A percentile compares a stretch with the other conserved stretches of the same genome.
These are phyloP conservation scores for Drosophila nigritarsus DNA, from an alignment of 2,888 invertebrate species.

Conservation along the genomic window DNA sequence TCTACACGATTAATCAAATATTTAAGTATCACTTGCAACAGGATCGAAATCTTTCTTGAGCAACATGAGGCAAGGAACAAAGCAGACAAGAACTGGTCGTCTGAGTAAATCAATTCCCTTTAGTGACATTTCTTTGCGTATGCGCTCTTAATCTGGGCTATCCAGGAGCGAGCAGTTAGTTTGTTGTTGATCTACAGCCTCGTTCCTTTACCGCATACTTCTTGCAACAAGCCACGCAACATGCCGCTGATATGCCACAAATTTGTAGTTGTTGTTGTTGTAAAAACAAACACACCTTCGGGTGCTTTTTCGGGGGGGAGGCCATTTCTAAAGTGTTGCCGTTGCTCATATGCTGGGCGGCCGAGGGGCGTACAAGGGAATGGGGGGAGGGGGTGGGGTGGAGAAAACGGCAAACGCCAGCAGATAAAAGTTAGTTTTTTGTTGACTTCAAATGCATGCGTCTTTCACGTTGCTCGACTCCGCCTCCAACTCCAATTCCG, in stretches of 20 bases:
- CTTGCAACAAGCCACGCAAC: slow-evolving; percentile 63
- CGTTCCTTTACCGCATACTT: slow-evolving; percentile 14
- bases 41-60: slow-evolving; percentile 4
- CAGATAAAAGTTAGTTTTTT: slow-evolving; percentile 74
- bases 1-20: slow-evolving; percentile 20
- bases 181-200: slow-evolving; percentile 1
- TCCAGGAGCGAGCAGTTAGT: slow-evolving; percentile 5
- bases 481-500: slow-evolving; percentile 24
- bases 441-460: slow-evolving; percentile 76
- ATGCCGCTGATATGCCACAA: slow-evolving; percentile 80
- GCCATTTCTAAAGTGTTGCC: slow-evolving; percentile 45
- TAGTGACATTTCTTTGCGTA: slow-evolving; percentile 64
- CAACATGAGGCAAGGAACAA: neutral
- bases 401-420: slow-evolving; percentile 16
- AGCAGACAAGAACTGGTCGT: slow-evolving; percentile 24
- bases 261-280: slow-evolving; percentile 68
- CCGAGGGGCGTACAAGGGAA: neutral
- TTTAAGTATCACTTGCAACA: slow-evolving; percentile 28
- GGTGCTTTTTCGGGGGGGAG: slow-evolving; percentile 64
- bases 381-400: neutral
- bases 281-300: slow-evolving; percentile 78
- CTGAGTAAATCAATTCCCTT: slow-evolving; percentile 82
- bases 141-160: slow-evolving; percentile 50
- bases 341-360: slow-evolving; percentile 26
- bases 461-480: slow-evolving; percentile 26